Evolutionary conservation across 2,888 invertebrate species (phyloP).

Genomic region (Tromatobia lineatoria): DNA sequence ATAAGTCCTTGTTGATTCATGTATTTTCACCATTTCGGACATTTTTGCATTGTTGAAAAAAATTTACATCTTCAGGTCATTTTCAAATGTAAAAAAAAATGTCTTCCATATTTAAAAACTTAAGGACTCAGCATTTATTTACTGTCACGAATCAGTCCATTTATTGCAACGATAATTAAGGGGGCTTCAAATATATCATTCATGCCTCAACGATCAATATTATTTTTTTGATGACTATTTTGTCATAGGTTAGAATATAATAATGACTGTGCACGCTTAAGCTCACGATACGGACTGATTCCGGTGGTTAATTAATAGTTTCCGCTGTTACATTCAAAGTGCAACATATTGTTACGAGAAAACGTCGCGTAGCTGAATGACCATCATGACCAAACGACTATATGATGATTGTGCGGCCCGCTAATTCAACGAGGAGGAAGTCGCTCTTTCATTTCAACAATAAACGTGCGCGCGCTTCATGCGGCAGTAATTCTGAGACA

Average conservation of each 20-base stretch:
- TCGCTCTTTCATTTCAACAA: constrained; percentile 66
- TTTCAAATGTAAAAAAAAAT: too few relatives aligned
- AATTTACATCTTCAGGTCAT: too few relatives aligned
- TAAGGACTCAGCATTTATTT: too few relatives aligned
- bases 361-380: constrained; percentile 58
- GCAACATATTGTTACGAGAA: constrained; percentile 59
- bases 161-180: not conserved
- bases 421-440: constrained; percentile 69
- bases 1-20: too few relatives aligned
- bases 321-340: constrained; percentile 62
- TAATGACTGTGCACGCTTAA: not conserved
- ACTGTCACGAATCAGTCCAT: too few relatives aligned
- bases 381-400: constrained; percentile 61
- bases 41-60: too few relatives aligned
- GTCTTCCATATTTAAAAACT: too few relatives aligned
- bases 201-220: not conserved
- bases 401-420: constrained; percentile 64
- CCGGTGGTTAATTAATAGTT: constrained; percentile 66
- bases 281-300: constrained; percentile 54
- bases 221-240: not conserved
- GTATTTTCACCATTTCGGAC: too few relatives aligned
- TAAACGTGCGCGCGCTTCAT: constrained; percentile 51
- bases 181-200: not conserved
- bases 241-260: not conserved
- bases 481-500: constrained; percentile 23